Evolutionary conservation across 2,888 invertebrate species (phyloP).

Genomic region (Tryphoninae sp.): DNA sequence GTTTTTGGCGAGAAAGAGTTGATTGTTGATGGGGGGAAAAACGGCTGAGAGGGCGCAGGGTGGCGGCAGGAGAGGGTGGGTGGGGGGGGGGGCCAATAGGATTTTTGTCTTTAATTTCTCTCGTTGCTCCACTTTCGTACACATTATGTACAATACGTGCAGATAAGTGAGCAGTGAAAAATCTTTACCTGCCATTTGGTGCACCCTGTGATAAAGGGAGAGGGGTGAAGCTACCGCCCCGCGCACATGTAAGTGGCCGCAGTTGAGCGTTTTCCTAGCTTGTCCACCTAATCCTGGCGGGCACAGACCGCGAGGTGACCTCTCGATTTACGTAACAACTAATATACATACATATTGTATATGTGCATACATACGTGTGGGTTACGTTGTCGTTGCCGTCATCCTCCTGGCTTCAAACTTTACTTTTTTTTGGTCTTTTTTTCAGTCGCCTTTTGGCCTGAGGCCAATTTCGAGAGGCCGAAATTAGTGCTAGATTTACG

Average conservation of each 20-base stretch:
- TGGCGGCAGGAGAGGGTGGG: too few species aligned
- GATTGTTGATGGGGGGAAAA: too few species aligned
- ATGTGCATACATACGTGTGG: constrained; percentile 9
- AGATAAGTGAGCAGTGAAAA: neutral
- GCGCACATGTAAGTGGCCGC: constrained; percentile 25
- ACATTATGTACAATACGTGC: constrained; percentile 10
- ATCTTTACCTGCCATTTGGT: constrained; percentile 42
- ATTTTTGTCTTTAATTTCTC: constrained; percentile 26
- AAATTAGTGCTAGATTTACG: constrained; percentile 74
- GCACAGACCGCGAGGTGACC: constrained; percentile 13
- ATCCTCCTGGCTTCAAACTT: constrained; percentile 13
- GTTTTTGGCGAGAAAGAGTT: too few species aligned
- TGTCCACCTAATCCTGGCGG: neutral
- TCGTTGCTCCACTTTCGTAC: constrained; percentile 1
- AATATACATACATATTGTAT: neutral
- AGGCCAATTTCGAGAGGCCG: constrained; percentile 68
- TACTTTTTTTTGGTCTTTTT: constrained; percentile 34
- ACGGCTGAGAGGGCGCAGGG: too few species aligned
- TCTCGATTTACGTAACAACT: constrained; percentile 32
- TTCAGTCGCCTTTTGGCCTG: constrained; percentile 62
- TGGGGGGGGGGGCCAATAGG: constrained; percentile 1
- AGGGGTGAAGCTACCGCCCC: neutral
- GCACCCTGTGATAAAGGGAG: constrained; percentile 21
- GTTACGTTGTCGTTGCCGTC: constrained; percentile 24
- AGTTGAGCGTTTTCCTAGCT: constrained; percentile 6